These are phyloP conservation scores for Natator depressus DNA, from an alignment of 2,113 vertebrate species.

Conservation along the genomic window DNA sequence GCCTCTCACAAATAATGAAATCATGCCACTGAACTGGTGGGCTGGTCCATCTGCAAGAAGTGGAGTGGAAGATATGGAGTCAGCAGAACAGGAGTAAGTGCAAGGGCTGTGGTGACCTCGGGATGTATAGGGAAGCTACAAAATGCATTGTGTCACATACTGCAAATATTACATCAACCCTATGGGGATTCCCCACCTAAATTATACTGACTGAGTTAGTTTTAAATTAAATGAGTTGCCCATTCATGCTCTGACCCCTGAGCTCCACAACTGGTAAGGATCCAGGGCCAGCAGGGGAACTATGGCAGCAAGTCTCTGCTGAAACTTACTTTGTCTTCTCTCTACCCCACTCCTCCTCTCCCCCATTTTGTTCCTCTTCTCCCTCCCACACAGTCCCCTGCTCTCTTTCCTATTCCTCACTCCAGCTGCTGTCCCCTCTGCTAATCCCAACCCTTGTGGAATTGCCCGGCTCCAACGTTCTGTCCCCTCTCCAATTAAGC, in stretches of 20 bases:
- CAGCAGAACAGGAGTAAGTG: rapidly evolving
- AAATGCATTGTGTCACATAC: rapidly evolving
- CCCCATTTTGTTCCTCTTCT: background rate
- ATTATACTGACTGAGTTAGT: background rate
- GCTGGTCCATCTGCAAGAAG: background rate
- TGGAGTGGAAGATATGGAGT: background rate
- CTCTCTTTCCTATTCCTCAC: background rate
- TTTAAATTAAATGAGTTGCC: background rate
- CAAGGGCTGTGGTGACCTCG: background rate
- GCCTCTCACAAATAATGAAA: background rate
- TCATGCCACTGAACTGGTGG: background rate
- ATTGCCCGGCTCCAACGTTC: background rate
- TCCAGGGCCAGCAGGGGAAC: background rate
- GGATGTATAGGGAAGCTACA: background rate
- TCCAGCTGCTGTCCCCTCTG: background rate
- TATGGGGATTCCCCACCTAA: background rate
- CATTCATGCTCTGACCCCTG: background rate
- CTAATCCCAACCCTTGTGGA: background rate
- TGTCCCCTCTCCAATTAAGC: background rate
- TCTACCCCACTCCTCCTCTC: background rate
- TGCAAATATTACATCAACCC: background rate
- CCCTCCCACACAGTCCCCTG: rapidly evolving
- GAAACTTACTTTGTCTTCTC: background rate
- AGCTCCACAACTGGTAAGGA: background rate
- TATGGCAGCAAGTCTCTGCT: background rate